These are phyloP conservation scores for Propithecus perrieri DNA, from an alignment of 2,797 vertebrate species.

Conservation along the genomic window DNA sequence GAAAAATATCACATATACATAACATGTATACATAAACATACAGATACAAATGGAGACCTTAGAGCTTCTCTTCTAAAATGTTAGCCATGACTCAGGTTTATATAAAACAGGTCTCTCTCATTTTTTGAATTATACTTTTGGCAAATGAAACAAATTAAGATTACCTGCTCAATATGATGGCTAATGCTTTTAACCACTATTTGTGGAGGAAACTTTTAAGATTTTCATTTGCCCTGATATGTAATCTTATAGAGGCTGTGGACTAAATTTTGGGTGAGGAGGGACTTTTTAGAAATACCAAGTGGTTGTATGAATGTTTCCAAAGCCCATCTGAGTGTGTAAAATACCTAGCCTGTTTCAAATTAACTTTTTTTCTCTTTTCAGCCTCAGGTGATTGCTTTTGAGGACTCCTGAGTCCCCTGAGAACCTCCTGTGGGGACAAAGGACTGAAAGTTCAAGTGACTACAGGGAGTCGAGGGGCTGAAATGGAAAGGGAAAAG, in stretches of 20 bases:
- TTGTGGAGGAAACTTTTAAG: background rate
- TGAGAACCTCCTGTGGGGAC: background rate
- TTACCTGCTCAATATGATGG: background rate
- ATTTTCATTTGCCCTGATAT: background rate
- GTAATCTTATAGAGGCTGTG: background rate
- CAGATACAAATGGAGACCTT: background rate
- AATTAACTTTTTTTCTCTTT: background rate
- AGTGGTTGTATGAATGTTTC: background rate
- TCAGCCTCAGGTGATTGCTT: background rate
- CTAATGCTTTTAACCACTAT: background rate
- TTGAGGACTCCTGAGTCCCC: background rate
- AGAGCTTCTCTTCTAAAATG: background rate
- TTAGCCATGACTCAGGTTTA: background rate
- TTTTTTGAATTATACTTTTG: slow-evolving; percentile 26
- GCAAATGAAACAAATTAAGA: background rate
- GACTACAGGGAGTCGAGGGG: background rate
- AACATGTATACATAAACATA: background rate
- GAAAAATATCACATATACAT: background rate
- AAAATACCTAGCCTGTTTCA: background rate
- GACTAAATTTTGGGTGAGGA: background rate
- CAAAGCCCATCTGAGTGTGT: background rate
- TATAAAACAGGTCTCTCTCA: background rate
- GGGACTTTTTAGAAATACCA: background rate
- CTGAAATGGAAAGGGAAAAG: background rate
- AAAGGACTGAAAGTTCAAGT: background rate